phyloP scores from a whole-genome alignment of 2,113 vertebrate species.

The Raphicerus campestris region DNA sequence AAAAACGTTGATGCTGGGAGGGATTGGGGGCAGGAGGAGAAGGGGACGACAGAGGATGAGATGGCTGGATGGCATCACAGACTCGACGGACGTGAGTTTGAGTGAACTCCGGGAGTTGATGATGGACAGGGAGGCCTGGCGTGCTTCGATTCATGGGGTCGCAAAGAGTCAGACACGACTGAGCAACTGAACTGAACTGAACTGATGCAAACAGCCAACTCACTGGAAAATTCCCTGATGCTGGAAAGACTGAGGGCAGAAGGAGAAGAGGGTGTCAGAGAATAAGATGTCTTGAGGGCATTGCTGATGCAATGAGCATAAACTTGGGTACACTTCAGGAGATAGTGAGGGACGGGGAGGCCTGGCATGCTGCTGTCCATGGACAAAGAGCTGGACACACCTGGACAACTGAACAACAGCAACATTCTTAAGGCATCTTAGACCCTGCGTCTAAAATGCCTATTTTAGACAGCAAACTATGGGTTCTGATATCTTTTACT shows the following conservation, averaged over 20 bases:
- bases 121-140: too few species aligned
- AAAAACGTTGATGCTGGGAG: too few species aligned
- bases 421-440: background rate
- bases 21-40: too few species aligned
- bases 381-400: background rate
- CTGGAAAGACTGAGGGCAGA: background rate
- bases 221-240: background rate
- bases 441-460: background rate
- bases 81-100: too few species aligned
- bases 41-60: accelerated
- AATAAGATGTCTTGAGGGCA: background rate
- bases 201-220: background rate
- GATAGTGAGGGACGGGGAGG: background rate
- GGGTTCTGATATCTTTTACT: background rate
- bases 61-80: too few species aligned
- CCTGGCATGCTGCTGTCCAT: accelerated
- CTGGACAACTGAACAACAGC: background rate
- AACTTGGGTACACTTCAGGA: background rate
- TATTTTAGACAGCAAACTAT: background rate
- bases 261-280: background rate
- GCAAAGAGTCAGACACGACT: accelerated
- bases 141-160: too few species aligned
- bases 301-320: background rate
- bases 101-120: too few species aligned
- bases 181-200: too few species aligned